phyloP scores from a whole-genome alignment of 2,797 vertebrate species.

The Garrulus glandarius region DNA sequence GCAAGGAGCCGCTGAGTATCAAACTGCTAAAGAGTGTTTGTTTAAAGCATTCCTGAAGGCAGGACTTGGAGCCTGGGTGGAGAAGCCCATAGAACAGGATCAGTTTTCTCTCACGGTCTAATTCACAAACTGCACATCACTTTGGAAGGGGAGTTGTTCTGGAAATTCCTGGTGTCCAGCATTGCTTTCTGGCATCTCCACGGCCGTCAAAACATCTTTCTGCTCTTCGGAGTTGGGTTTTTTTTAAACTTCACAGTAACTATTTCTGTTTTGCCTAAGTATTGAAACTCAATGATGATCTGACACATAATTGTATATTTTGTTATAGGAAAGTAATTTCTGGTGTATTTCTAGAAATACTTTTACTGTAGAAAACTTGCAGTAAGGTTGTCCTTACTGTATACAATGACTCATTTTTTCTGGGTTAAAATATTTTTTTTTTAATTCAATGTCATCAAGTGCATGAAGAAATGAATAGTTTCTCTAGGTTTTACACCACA shows the following conservation, averaged over 20 bases:
- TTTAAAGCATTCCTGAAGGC: constrained; percentile 96
- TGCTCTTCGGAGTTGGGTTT: not conserved
- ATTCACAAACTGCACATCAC: constrained; percentile 40
- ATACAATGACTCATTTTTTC: constrained; percentile 48
- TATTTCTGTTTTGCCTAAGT: constrained; percentile 36
- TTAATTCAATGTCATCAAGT: constrained; percentile 42
- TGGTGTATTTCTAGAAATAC: constrained; percentile 48
- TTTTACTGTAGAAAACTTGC: constrained; percentile 27
- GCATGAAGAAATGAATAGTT: constrained; percentile 43
- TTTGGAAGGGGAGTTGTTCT: not conserved
- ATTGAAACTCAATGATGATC: constrained; percentile 9
- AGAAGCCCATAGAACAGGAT: constrained; percentile 98
- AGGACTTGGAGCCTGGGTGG: constrained; percentile 95
- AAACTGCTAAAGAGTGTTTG: constrained; percentile 90
- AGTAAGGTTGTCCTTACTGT: constrained; percentile 45
- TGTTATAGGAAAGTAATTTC: constrained; percentile 41
- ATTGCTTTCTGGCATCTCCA: constrained; percentile 14
- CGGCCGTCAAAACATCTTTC: not conserved
- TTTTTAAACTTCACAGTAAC: not conserved
- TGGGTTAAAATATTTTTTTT: constrained; percentile 58
- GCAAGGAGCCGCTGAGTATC: constrained; percentile 90
- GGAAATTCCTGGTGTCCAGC: constrained; percentile 43
- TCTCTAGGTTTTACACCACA: constrained; percentile 60
- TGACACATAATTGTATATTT: constrained; percentile 33
- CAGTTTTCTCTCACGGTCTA: constrained; percentile 87